These are phyloP conservation scores for Candidula unifasciata DNA, from an alignment of 2,888 invertebrate genomes.

Conservation along the genomic window DNA sequence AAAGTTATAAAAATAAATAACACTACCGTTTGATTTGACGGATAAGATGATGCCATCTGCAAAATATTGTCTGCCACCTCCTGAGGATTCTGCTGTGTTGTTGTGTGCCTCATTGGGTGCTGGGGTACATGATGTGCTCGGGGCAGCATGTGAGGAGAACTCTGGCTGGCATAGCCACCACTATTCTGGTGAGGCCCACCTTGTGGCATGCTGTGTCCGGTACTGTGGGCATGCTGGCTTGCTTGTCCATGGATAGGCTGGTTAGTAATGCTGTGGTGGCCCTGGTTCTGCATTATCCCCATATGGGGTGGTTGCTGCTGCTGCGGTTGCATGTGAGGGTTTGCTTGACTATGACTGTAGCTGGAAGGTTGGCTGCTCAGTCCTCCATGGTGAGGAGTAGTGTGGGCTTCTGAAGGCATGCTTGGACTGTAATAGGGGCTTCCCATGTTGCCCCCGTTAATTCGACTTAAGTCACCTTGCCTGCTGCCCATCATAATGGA, in stretches of 20 bases:
- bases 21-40: slow-evolving; percentile 65
- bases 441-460: slow-evolving; percentile 29
- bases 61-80: slow-evolving; percentile 75
- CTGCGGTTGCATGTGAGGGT: slow-evolving; percentile 29
- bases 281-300: slow-evolving; percentile 30
- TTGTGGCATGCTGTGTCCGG: slow-evolving; percentile 31
- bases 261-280: background rate
- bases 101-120: slow-evolving; percentile 55
- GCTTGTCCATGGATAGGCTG: slow-evolving; percentile 12
- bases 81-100: slow-evolving; percentile 70
- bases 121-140: slow-evolving; percentile 51
- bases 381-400: slow-evolving; percentile 30
- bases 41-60: slow-evolving; percentile 73
- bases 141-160: slow-evolving; percentile 41
- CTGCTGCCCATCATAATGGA: slow-evolving; percentile 28
- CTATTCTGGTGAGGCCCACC: background rate
- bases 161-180: slow-evolving; percentile 31
- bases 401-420: slow-evolving; percentile 24
- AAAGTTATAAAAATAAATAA: background rate
- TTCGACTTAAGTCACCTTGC: slow-evolving; percentile 31
- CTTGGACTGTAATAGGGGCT: slow-evolving; percentile 33
- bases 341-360: slow-evolving; percentile 39
- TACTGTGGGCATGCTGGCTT: slow-evolving; percentile 14
- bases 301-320: slow-evolving; percentile 32
- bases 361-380: slow-evolving; percentile 38